A percentile compares a stretch with the other conserved stretches of the same genome.
phyloP scores from a whole-genome alignment of 1,140 invertebrate genomes.

The Plodia interpunctella region DNA sequence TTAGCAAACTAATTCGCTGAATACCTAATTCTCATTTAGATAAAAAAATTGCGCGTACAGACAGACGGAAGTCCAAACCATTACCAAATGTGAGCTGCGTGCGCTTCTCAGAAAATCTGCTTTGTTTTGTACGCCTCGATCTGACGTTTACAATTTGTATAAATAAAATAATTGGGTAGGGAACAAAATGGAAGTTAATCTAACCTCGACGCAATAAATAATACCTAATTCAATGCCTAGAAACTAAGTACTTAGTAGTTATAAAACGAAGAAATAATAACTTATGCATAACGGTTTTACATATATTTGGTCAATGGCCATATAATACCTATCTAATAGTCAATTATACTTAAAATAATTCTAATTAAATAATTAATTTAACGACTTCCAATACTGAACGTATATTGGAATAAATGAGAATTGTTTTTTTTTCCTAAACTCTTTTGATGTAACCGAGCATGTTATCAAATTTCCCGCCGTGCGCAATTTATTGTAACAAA shows the following conservation, averaged over 20 bases:
- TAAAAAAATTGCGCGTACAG: slow-evolving; percentile 40
- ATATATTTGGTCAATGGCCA: too few relatives aligned
- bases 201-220: too few relatives aligned
- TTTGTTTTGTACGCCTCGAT: slow-evolving; percentile 21
- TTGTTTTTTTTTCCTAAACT: slow-evolving; percentile 6
- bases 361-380: too few relatives aligned
- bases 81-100: slow-evolving; percentile 54
- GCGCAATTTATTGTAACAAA: slow-evolving; percentile 25
- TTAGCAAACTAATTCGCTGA: slow-evolving; percentile 49
- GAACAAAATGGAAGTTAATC: too few relatives aligned
- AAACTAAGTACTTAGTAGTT: too few relatives aligned
- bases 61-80: slow-evolving; percentile 60
- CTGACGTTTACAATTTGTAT: background rate
- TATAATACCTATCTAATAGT: too few relatives aligned
- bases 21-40: slow-evolving; percentile 32
- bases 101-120: slow-evolving; percentile 28
- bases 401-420: too few relatives aligned
- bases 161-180: background rate
- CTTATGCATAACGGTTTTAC: too few relatives aligned
- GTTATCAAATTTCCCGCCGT: slow-evolving; percentile 11
- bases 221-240: too few relatives aligned
- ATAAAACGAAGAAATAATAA: too few relatives aligned
- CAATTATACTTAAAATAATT: too few relatives aligned
- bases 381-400: too few relatives aligned
- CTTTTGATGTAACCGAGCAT: slow-evolving; percentile 19